Evolutionary conservation across 2,888 invertebrate species (phyloP), one percentile per base, ranked within the genome.

Genomic region (Pinctada fucata): DNA sequence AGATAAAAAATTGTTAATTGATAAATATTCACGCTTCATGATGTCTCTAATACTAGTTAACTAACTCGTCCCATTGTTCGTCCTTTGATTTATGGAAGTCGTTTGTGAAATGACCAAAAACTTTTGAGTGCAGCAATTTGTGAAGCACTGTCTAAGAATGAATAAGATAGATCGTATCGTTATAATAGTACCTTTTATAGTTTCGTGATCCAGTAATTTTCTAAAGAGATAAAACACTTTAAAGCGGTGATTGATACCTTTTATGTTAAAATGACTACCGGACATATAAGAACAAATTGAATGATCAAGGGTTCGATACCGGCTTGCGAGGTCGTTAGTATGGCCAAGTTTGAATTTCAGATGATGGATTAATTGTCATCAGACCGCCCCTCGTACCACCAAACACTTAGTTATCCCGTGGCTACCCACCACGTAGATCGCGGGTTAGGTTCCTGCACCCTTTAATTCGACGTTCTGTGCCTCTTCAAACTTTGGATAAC

Each of bases 31-130:
- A 58, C 58, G 58, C 58, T 58, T 58, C 58, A 58, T 10, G 13
- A 58, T 58, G 31, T 13, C 58, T 58, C 58, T 58, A 6, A 58
- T 58, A 58, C 58, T 58, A 58, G 6, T 58, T 58, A 58, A 58
- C 8, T 13, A 13, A 58, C 13, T 6, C 13, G 13, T 58, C 13
- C 58, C 13, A 10, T 58, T 58, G 58, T 58, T 13, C 8, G 6
- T 13, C 13, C 8, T 10, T 13, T 58, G 58, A 58, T 58, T 58
- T 58, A 58, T 58, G 58, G 58, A 58, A 58, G 58, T 58, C 58
- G 58, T 13, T 58, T 58, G 58, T 58, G 58, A 58, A 58, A 58
- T 58, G 58, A 58, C 58, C 58, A 58, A 58, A 58, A 58, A 58
- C 8, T 58, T 58, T 58, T 58, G 58, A 58, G 58, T 58, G 13